Conservation (phyloP, 2,888 invertebrate genomes). For the Melinaea menophilus region DNA sequence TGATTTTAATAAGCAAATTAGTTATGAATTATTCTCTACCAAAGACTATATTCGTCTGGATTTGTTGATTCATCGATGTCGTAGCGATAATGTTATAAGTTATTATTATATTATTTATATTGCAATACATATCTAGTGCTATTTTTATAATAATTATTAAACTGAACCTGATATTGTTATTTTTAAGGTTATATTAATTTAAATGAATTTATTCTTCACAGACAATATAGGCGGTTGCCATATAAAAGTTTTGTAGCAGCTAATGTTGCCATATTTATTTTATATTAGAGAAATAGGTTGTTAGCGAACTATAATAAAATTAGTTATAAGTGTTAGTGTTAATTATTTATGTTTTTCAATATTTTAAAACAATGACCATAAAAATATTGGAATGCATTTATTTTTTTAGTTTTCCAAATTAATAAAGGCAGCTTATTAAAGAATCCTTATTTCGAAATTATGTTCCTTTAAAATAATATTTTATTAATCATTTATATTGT, state of each 20-base stretch:
- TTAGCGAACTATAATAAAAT: slow-evolving; percentile 12
- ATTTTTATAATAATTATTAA: slow-evolving; percentile 3
- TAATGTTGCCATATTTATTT: slow-evolving; percentile 28
- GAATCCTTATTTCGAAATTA: no score
- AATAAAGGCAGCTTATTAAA: slow-evolving; percentile 2
- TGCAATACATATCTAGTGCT: neutral
- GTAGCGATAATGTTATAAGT: slow-evolving; percentile 22
- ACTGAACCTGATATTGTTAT: slow-evolving; percentile 26
- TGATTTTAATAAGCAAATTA: slow-evolving; percentile 45
- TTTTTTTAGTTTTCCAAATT: slow-evolving; percentile 2
- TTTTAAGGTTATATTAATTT: slow-evolving; percentile 12
- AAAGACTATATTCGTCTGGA: slow-evolving; percentile 49
- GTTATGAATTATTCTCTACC: slow-evolving; percentile 44
- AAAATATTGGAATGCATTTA: slow-evolving; percentile 4
- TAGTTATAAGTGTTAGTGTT: slow-evolving; percentile 1
- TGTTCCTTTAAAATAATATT: no score
- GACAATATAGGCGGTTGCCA: slow-evolving; percentile 7
- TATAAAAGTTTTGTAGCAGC: slow-evolving; percentile 12
- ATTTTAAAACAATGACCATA: neutral
- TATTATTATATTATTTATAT: slow-evolving; percentile 25
- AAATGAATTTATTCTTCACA: neutral
- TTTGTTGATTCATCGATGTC: slow-evolving; percentile 29
- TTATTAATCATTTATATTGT: no score
- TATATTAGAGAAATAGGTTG: slow-evolving; percentile 13
- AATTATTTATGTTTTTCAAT: neutral